Base-by-base conservation (phyloP, 2,797 vertebrate genomes). In the Poeciliopsis paucimaculata region DNA sequence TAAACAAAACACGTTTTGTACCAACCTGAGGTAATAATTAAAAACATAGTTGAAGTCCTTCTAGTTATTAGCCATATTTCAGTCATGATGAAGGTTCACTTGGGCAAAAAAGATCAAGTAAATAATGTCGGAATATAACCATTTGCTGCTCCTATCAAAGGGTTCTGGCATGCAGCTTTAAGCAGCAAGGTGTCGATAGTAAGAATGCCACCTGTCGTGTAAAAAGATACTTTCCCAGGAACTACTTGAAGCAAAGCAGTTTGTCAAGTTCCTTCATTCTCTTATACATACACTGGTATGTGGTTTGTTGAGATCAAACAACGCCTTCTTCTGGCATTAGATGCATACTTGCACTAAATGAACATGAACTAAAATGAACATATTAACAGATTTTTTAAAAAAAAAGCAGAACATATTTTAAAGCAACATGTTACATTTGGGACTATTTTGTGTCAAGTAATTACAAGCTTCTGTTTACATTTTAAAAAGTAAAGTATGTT, bases 21-120 rank as follows among this genome's bases (percentile, higher is more conserved):
- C 92, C 76, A 81, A 95, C 94, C 94, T 91, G 91, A 86, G 53
- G 92, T 75, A n/a, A 91, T 80, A 71, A 93, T 71, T 51, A 94
- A 51, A 79, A n/a, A 60, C 11, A 85, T 46, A 55, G 66, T 75
- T 46, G 34, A 49, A 73, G 57, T 80, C 72, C 70, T 77, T 84
- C 71, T 84, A 77, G 71, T 88, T 66, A 9, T 71, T 26, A 62
- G 45, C 75, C 80, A 83, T 2, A 80, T 76, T 82, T 77, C 51
- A 77, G 76, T 55, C 68, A 84, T 78, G 26, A 26, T 84, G 39
- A 72, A 6, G 5, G 20, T 23, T 64, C 77, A 76, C n/a, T n/a
- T 43, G 7, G 20, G 60, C 55, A 34, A 4, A 55, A 0, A 62
- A 31, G 28, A 53, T n/a, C 3, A 57, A 76, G 28, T 5, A 18